Base-by-base conservation (phyloP, 2,113 vertebrate species). In the Nematolebias whitei region DNA sequence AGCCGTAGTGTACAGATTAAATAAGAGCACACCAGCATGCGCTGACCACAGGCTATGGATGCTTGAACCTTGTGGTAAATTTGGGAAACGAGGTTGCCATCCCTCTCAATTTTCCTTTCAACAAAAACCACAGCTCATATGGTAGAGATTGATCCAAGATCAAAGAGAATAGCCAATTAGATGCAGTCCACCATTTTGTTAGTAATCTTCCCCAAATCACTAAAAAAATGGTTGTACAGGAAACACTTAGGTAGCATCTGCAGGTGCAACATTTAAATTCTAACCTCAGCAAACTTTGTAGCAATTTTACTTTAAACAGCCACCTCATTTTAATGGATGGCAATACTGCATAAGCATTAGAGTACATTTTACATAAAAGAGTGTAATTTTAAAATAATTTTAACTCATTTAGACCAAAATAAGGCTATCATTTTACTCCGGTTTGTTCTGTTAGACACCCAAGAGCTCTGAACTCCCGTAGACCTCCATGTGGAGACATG, bases 11-110 rank as follows among this genome's bases (percentile, higher is more conserved):
- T 59, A 67, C 68, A 75, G 76, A 81, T 77, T 65, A 71, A 80
- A 74, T 60, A 16, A 82, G 75, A 81, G 61, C 60, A 54, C 69
- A 63, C 76, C 63, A 67, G 49, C 38, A 75, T 57, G 59, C 57
- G 22, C 66, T 76, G 85, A 89, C 87, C 90, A 85, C 88, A 88
- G 79, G 83, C 85, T 80, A 74, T 62, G 85, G 73, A 80, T 18
- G 81, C 78, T 87, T 90, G 88, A 90, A 89, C 85, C 70, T 71
- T 87, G 90, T 70, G 90, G 87, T 85, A 76, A 85, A 83, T 77
- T 82, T 85, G 85, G 88, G 87, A 88, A 90, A 90, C 86, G 85
- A 88, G 88, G 87, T 84, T 89, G 78, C 80, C 86, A 80, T 84
- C 83, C 76, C 70, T 78, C 78, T 83, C 71, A 82, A 85, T 86